A percentile compares a stretch with the other conserved stretches of the same genome.
Conservation (phyloP, 2,888 invertebrate species). For the Ethmia dodecea region DNA sequence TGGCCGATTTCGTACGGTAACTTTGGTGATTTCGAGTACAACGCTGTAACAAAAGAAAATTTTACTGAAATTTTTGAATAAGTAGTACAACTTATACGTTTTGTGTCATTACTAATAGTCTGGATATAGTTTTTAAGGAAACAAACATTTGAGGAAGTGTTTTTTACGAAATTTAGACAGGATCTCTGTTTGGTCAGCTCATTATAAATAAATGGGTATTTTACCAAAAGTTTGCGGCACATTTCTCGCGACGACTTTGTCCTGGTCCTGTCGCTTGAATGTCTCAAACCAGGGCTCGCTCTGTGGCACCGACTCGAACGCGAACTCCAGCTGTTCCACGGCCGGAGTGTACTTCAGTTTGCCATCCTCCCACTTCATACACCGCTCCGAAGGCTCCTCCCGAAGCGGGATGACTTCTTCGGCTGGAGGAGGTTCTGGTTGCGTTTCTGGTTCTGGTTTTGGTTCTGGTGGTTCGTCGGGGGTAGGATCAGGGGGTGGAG, state of each 20-base stretch:
- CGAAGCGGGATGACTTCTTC: conserved; percentile 38
- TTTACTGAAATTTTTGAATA: background rate
- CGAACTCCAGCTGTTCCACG: conserved; percentile 81
- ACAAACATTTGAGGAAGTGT: too few relatives aligned
- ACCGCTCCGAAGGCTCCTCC: conserved; percentile 48
- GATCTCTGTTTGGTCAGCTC: too few relatives aligned
- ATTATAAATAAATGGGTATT: too few relatives aligned
- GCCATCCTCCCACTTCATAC: conserved; percentile 71
- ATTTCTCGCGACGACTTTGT: conserved; percentile 80
- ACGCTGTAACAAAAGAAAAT: conserved; percentile 52
- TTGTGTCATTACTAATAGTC: too few relatives aligned
- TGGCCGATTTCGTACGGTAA: conserved; percentile 87
- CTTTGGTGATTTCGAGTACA: conserved; percentile 79
- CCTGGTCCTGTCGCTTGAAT: conserved; percentile 85
- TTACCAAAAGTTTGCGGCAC: conserved; percentile 77
- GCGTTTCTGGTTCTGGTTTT: conserved; percentile 14
- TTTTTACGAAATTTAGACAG: too few relatives aligned
- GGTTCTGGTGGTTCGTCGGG: conserved; percentile 14
- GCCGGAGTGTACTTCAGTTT: conserved; percentile 62
- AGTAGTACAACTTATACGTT: background rate
- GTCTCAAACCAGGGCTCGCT: conserved; percentile 89
- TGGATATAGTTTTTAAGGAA: too few relatives aligned
- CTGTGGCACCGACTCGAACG: conserved; percentile 85
- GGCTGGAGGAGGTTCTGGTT: conserved; percentile 15
- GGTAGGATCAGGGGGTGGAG: conserved; percentile 22